phyloP scores from a whole-genome alignment of 2,113 vertebrate species.

The Sprattus sprattus region DNA sequence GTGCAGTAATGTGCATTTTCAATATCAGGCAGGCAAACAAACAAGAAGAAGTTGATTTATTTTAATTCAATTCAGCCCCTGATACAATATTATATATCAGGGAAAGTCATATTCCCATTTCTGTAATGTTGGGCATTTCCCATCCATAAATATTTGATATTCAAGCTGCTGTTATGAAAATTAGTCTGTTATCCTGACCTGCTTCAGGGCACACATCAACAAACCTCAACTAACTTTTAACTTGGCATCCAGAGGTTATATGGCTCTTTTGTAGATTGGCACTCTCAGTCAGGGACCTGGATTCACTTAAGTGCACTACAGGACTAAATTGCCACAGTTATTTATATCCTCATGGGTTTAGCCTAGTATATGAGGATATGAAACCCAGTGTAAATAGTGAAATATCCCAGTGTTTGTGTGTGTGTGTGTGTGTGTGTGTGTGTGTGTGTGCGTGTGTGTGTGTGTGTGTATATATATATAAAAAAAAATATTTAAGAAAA shows the following conservation, averaged over 20 bases:
- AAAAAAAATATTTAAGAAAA: too few relatives aligned
- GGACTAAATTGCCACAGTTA: not conserved
- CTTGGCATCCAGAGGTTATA: not conserved
- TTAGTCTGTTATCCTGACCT: not conserved
- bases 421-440: too few relatives aligned
- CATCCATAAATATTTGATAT: conserved; percentile 13
- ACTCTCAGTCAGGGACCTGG: not conserved
- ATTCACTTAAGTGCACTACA: not conserved
- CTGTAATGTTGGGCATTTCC: conserved; percentile 13
- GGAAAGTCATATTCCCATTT: not conserved
- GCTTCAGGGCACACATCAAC: not conserved
- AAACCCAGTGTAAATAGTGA: too few relatives aligned
- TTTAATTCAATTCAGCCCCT: conserved; percentile 13
- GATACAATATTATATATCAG: conserved; percentile 18
- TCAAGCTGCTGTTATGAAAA: conserved; percentile 14
- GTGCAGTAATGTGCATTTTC: conserved; percentile 59
- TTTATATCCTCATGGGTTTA: not conserved
- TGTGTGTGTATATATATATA: too few relatives aligned
- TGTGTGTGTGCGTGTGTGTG: too few relatives aligned
- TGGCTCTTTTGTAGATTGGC: not conserved
- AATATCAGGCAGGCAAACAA: conserved; percentile 42
- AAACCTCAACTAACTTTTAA: not conserved
- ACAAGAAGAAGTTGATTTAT: conserved; percentile 17
- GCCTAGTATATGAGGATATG: too few relatives aligned
- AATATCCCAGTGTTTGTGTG: too few relatives aligned